phyloP scores from a whole-genome alignment of 2,113 vertebrate species.

The Pseudonaja textilis region DNA sequence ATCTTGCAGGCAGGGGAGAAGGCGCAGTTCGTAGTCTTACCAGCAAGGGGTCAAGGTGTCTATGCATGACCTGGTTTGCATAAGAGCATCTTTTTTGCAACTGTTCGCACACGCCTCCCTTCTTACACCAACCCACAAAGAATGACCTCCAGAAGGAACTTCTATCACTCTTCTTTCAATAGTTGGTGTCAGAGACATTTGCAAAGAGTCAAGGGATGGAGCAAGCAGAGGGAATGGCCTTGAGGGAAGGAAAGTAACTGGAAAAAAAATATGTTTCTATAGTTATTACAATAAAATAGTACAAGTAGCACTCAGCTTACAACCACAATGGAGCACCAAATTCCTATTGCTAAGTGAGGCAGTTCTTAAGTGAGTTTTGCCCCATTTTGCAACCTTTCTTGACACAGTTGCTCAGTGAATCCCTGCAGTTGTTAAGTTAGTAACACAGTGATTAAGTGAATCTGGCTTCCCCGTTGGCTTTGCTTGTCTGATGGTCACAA shows the following conservation, averaged over 20 bases:
- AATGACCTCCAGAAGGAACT: not conserved
- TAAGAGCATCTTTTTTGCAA: not conserved
- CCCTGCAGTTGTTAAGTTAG: too few relatives aligned
- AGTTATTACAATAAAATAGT: not conserved
- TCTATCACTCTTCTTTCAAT: not conserved
- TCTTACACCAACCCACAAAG: not conserved
- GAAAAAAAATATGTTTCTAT: not conserved
- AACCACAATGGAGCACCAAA: too few relatives aligned
- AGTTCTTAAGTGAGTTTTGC: too few relatives aligned
- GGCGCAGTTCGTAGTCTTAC: not conserved
- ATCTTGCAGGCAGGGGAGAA: not conserved
- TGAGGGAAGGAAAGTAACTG: not conserved
- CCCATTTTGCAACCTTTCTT: too few relatives aligned
- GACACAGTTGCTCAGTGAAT: too few relatives aligned
- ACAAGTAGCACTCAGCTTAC: too few relatives aligned
- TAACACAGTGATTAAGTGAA: too few relatives aligned
- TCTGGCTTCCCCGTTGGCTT: too few relatives aligned
- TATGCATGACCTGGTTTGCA: not conserved
- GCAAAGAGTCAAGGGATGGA: too few relatives aligned
- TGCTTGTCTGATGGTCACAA: too few relatives aligned
- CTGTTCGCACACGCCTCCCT: not conserved
- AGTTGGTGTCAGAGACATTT: not conserved
- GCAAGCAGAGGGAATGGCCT: too few relatives aligned
- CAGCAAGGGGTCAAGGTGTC: not conserved
- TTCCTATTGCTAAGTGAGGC: too few relatives aligned